Conservation (phyloP, 2,113 vertebrate genomes). For the Trochalopteron elliotii region DNA sequence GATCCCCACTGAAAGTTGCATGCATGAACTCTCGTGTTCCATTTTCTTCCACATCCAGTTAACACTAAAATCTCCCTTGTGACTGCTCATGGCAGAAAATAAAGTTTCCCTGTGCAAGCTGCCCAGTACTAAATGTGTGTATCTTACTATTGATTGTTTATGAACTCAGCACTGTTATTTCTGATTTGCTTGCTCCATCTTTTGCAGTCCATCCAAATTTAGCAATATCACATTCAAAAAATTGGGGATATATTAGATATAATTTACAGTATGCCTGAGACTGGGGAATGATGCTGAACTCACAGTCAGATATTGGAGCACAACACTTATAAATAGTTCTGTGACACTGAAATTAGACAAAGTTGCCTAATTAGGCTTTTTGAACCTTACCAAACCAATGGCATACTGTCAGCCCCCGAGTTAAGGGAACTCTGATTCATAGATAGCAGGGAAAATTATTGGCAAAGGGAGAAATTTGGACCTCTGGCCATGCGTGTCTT, state of each 20-base stretch:
- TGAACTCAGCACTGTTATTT: neutral
- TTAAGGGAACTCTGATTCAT: neutral
- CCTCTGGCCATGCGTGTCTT: neutral
- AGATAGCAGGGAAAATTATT: neutral
- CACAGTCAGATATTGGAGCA: neutral
- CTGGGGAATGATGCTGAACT: neutral
- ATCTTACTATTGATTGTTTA: neutral
- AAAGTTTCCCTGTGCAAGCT: neutral
- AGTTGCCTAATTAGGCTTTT: neutral
- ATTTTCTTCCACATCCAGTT: conserved; percentile 33
- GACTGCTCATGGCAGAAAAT: neutral
- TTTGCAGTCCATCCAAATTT: neutral
- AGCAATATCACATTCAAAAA: neutral
- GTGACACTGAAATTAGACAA: neutral
- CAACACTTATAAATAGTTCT: neutral
- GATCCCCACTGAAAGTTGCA: neutral
- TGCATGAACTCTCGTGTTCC: conserved; percentile 26
- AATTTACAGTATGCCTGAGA: neutral
- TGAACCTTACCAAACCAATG: neutral
- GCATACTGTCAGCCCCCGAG: neutral
- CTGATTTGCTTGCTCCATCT: neutral
- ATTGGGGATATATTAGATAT: neutral
- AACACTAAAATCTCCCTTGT: conserved; percentile 30
- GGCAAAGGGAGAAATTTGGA: neutral
- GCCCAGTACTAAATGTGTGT: neutral